Evolutionary conservation across 2,888 invertebrate genomes (phyloP), one percentile per base, ranked within the genome.

Genomic region (Crioceris asparagi): DNA sequence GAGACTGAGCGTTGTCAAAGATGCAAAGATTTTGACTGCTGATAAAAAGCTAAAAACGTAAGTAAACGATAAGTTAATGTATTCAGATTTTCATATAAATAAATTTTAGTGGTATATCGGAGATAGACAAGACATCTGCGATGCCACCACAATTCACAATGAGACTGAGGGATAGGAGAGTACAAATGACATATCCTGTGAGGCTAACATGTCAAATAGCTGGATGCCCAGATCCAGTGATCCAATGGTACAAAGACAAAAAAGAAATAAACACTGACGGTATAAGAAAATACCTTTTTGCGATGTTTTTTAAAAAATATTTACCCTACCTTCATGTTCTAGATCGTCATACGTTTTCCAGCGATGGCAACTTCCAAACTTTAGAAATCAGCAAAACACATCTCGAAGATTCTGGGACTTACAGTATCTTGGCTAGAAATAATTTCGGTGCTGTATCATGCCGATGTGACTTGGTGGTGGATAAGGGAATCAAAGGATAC

Each of bases 191-290:
- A 1, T 85, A 83, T 60, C 87, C 87, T 0, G 85, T 88, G 4
- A 73, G 88, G 18, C 67, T 92, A 17, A 90, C 90, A 0, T 91
- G 88, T 53, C 86, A 91, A 64, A 77, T 85, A 2, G 72, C 79
- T 7, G 88, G 87, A 1, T 70, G 71, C 47, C 91, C 91, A 0
- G 59, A 69, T 2, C 85, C 91, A 0, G 66, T 67, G 12, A 67
- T 94, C 21, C 74, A 75, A n/a, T 96, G 94, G 94, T 79, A 70
- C 58, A 87, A 83, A 59, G 81, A 92, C 55, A 83, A 80, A 1
- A 64, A 72, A 38, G 69, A 77, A 46, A 65, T 86, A 7, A 49
- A 51, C 2, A 57, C 67, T 46, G 74, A 75, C 49, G 72, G 81
- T 74, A 60, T 68, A 68, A 41, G 8, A 27, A 7, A 27, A 5